Evolutionary conservation across 1,140 invertebrate genomes (phyloP), one percentile per base, ranked within the genome.

Genomic region (Drosophila ercepeae): DNA sequence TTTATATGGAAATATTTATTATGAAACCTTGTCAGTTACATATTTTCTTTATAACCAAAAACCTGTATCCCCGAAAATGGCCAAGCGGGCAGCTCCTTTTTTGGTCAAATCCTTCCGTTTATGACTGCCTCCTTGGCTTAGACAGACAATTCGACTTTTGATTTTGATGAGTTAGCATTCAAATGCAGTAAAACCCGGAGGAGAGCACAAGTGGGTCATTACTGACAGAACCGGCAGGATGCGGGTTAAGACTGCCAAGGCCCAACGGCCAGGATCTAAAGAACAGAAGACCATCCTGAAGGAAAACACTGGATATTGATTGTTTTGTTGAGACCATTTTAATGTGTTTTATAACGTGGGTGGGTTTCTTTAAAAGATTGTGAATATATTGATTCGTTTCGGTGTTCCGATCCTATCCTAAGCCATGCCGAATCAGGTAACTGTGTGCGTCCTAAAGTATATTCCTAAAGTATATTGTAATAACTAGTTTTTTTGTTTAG

Each of bases 151-250:
- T 74, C 64, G 69, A 64, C 70, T 74, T 74, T 74, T 74, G 71
- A 74, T 74, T 74, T 67, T 58, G 71, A 74, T 74, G 70, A 74
- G 70, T 58, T 59, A 64, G 71, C 69, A 65, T 74, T 74, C 64
- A 57, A 74, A 74, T 65, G 71, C 59, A 73, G 7, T 13, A 25
- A 21, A 8, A 36, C 18, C 14, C 5, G 16, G 16, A 4, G 39
- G 16, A 7, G 11, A 60, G 45, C 34, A 42, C 69, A 73, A 74
- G 59, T 74, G 71, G 69, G 58, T 63, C 68, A 73, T 73, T 73
- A 72, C 69, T 63, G 57, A 27, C 69, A 72, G 68, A 42, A 42
- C 34, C 25, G 34, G 27, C 46, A 18, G 21, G 59, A 69, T 70
- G 67, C 64, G 67, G 68, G 68, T 70, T 71, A 71, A 71, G 65